Evolutionary conservation across 2,113 vertebrate species (phyloP), one percentile per base, ranked within the genome.

Genomic region (Cryptoleucopteryx plumbea): DNA sequence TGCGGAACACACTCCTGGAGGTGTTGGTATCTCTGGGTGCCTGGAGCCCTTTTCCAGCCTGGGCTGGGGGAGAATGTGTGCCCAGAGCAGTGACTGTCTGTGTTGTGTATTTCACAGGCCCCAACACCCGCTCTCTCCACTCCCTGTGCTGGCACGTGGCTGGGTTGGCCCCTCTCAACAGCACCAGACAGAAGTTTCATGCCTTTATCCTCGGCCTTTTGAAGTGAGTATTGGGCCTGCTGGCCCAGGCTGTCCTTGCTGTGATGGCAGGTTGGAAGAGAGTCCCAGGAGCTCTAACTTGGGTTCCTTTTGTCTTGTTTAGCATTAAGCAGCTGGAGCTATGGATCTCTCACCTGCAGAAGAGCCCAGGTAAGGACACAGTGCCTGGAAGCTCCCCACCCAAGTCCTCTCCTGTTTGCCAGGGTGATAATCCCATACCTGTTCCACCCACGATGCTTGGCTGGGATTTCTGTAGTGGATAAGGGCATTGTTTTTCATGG

Each of bases 141-240:
- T 96, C 96, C 23, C 98, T 99, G 20, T 99, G 99, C 90, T 96
- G 98, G 88, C 98, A 98, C 21, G 98, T 99, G 73, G 98, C 98
- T 4, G 98, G 98, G 38, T 97, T 99, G 90, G 96, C 98, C 5
- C 99, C 99, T 4, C 98, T 99, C 38, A 97, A 92, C 89, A 99
- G 98, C 97, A 97, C 96, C 97, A 98, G 98, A 14, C 99, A 99
- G 93, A 98, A 98, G 74, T 99, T 99, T 96, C 99, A 99, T 0
- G 99, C 99, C 58, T 99, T 99, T 59, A 98, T 99, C 88, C 97
- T 99, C 1, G 99, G 99, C 81, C 98, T 99, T 47, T 95, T 99
- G 85, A 99, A 99, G 99, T 99, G 97, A 99, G 99, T 97, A 95
- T 96, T 86, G 48, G n/a, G 32, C 7, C 3, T 8, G 62, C 4